phyloP scores from a whole-genome alignment of 1,140 invertebrate species.

The Potamilus streckersoni region DNA sequence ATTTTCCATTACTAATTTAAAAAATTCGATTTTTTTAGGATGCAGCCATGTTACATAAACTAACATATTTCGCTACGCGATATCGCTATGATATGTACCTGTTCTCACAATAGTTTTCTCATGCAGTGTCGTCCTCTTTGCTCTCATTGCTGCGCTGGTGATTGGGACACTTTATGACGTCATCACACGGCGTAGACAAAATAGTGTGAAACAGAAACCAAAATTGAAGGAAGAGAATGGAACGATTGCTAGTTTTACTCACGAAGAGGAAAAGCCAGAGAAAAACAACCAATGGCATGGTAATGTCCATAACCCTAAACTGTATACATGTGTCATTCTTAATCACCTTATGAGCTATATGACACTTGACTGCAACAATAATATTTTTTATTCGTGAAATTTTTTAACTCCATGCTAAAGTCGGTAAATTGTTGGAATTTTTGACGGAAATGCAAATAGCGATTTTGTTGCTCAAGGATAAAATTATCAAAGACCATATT shows the following conservation, averaged over 20 bases:
- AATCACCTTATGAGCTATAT: background rate
- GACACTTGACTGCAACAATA: background rate
- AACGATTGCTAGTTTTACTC: background rate
- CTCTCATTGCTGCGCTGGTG: background rate
- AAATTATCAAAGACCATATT: background rate
- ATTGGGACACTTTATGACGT: conserved; percentile 20
- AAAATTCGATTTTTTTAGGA: too few species aligned
- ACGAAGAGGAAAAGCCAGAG: background rate
- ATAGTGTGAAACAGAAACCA: background rate
- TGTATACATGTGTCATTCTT: background rate
- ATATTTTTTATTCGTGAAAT: too few species aligned
- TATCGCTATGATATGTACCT: too few species aligned
- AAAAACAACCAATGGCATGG: background rate
- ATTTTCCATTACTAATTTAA: too few species aligned
- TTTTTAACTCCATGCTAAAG: too few species aligned
- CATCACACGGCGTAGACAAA: background rate
- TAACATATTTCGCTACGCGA: too few species aligned
- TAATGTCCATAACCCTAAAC: background rate
- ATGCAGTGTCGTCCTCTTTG: too few species aligned
- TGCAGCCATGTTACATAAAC: too few species aligned
- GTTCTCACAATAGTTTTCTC: too few species aligned
- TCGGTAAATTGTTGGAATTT: too few species aligned
- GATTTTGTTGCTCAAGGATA: background rate
- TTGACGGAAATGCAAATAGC: background rate
- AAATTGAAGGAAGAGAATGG: background rate